Percentiles rank a stretch among this genome's conserved stretches.
These are phyloP conservation scores for Phalera bucephala DNA, from an alignment of 2,888 invertebrate species.

Conservation along the genomic window DNA sequence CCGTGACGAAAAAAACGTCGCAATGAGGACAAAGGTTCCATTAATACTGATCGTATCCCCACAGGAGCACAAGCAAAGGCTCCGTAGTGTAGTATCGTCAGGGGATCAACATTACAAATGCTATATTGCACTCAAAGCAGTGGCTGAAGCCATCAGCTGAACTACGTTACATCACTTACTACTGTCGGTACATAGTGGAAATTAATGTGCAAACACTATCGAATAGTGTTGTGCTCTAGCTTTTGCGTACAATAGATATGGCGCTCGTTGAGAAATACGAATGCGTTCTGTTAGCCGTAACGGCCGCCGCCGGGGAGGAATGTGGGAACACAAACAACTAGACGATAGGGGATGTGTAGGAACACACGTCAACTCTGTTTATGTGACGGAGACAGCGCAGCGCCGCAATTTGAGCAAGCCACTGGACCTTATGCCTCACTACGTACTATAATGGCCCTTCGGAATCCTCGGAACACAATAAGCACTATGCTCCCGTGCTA, in stretches of 20 bases:
- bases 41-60: conserved; percentile 25
- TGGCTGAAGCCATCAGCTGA: conserved; percentile 26
- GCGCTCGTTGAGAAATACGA: conserved; percentile 25
- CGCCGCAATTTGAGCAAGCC: conserved; percentile 41
- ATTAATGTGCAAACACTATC: conserved; percentile 20
- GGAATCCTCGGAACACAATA: conserved; percentile 30
- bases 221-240: conserved; percentile 17
- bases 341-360: conserved; percentile 27
- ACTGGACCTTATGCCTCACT: conserved; percentile 32
- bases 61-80: conserved; percentile 20
- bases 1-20: conserved; percentile 9
- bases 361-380: conserved; percentile 27
- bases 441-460: conserved; percentile 32
- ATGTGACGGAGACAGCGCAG: conserved; percentile 34
- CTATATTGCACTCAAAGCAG: conserved; percentile 31
- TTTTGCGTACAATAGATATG: conserved; percentile 23
- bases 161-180: conserved; percentile 5
- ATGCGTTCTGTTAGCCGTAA: conserved; percentile 26
- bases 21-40: conserved; percentile 25
- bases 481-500: conserved; percentile 21
- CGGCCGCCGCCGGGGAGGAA: conserved; percentile 32
- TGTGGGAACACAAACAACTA: conserved; percentile 34
- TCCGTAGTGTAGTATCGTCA: conserved; percentile 24
- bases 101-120: conserved; percentile 30
- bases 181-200: background rate